A percentile compares a stretch with the other conserved stretches of the same genome.
These are phyloP conservation scores for Jaculus jaculus DNA, from an alignment of 2,113 vertebrate genomes.

Conservation along the genomic window DNA sequence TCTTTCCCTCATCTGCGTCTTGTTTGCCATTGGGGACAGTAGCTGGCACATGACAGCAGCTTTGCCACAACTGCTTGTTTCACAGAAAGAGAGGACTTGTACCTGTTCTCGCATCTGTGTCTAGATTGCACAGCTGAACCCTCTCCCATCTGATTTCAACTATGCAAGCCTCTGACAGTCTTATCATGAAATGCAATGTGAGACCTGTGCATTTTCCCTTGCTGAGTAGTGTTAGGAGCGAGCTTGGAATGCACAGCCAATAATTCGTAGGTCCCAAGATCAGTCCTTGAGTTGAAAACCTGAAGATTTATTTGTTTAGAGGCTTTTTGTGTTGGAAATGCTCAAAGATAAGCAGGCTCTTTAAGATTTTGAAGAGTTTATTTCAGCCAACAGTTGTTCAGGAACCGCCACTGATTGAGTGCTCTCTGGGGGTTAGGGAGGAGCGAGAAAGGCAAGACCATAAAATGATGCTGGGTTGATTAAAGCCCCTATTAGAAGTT, in stretches of 20 bases:
- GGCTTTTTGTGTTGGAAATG: not conserved
- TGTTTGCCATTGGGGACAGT: not conserved
- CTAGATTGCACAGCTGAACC: not conserved
- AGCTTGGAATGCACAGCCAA: not conserved
- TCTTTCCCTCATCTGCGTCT: not conserved
- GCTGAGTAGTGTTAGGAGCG: not conserved
- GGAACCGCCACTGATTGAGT: not conserved
- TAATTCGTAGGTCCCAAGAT: constrained; percentile 10
- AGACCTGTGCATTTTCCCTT: not conserved
- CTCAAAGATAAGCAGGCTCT: not conserved
- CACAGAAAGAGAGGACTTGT: constrained; percentile 26
- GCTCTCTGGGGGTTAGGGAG: not conserved
- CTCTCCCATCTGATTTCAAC: not conserved
- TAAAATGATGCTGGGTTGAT: not conserved
- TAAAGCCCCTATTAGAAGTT: not conserved
- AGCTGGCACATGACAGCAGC: not conserved
- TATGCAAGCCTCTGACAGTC: not conserved
- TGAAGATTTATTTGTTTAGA: constrained; percentile 35
- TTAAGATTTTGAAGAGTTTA: not conserved
- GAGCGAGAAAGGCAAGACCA: not conserved
- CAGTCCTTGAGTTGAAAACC: constrained; percentile 21
- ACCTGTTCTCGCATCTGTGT: constrained; percentile 33
- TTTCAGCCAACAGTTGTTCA: not conserved
- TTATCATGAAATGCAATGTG: constrained; percentile 49
- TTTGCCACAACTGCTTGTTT: constrained; percentile 30